Percentiles rank a stretch among this genome's conserved stretches.
These are phyloP conservation scores for Todiramphus saurophagus DNA, from an alignment of 2,113 vertebrate species.

Conservation along the genomic window DNA sequence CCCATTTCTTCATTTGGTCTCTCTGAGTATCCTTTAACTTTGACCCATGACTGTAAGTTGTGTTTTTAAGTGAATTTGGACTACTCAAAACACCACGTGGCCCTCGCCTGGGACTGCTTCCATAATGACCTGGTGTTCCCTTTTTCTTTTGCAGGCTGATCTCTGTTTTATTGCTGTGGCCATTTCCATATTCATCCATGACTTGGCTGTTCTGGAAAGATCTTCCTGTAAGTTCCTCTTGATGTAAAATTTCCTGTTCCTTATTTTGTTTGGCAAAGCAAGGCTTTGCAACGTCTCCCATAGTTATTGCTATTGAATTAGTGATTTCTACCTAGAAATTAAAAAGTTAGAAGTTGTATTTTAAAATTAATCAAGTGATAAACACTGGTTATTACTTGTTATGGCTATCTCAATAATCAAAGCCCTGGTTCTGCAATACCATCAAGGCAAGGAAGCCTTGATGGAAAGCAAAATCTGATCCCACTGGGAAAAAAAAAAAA, in stretches of 20 bases:
- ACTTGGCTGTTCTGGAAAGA: conserved; percentile 35
- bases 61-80: conserved; percentile 75
- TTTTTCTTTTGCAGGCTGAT: conserved; percentile 75
- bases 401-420: background rate
- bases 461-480: background rate
- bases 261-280: conserved; percentile 76
- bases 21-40: conserved; percentile 77
- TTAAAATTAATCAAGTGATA: background rate
- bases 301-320: conserved; percentile 66
- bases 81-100: conserved; percentile 67
- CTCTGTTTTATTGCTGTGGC: conserved; percentile 76
- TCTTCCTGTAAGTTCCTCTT: conserved; percentile 78
- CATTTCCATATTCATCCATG: conserved; percentile 74
- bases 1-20: conserved; percentile 79
- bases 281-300: conserved; percentile 84
- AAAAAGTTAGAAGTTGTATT: background rate
- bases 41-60: conserved; percentile 64
- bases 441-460: background rate
- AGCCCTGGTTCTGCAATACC: background rate
- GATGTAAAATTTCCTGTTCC: conserved; percentile 68
- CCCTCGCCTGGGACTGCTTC: conserved; percentile 79
- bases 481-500: background rate
- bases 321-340: conserved; percentile 43
- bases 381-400: background rate
- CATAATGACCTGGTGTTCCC: conserved; percentile 59